Conservation (phyloP, 2,888 invertebrate genomes). For the Dicranocentrus wangi region DNA sequence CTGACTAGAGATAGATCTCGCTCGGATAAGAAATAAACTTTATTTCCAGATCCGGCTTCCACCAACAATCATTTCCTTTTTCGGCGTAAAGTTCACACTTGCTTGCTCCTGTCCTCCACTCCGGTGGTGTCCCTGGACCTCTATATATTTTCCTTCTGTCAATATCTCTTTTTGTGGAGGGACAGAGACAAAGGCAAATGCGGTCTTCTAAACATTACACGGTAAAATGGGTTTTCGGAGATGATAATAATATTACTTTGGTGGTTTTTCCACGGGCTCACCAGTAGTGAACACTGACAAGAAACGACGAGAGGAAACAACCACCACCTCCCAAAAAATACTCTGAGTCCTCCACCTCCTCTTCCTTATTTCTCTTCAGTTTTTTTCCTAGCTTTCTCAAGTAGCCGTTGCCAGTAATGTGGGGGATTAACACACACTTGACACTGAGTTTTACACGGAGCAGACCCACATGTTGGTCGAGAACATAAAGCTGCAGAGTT, state of each 20-base stretch:
- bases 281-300: not conserved
- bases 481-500: not conserved
- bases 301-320: not conserved
- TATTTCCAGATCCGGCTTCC: slow-evolving; percentile 7
- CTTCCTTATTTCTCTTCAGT: not conserved
- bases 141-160: slow-evolving; percentile 3
- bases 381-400: slow-evolving; percentile 11
- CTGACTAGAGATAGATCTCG: slow-evolving; percentile 21
- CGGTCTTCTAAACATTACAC: slow-evolving; percentile 1
- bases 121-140: not conserved
- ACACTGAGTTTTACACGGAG: slow-evolving; percentile 42
- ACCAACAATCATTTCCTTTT: slow-evolving; percentile 49
- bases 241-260: slow-evolving; percentile 38
- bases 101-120: not conserved
- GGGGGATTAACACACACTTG: slow-evolving; percentile 57
- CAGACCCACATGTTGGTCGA: slow-evolving; percentile 10
- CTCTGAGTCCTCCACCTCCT: not conserved
- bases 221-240: not conserved
- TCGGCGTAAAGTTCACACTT: slow-evolving; percentile 13
- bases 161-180: not conserved
- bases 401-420: slow-evolving; percentile 18
- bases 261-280: not conserved
- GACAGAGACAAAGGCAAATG: not conserved
- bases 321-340: not conserved
- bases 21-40: not conserved